Evolutionary conservation across 2,797 vertebrate genomes (phyloP).

Genomic region (Chromis chromis): DNA sequence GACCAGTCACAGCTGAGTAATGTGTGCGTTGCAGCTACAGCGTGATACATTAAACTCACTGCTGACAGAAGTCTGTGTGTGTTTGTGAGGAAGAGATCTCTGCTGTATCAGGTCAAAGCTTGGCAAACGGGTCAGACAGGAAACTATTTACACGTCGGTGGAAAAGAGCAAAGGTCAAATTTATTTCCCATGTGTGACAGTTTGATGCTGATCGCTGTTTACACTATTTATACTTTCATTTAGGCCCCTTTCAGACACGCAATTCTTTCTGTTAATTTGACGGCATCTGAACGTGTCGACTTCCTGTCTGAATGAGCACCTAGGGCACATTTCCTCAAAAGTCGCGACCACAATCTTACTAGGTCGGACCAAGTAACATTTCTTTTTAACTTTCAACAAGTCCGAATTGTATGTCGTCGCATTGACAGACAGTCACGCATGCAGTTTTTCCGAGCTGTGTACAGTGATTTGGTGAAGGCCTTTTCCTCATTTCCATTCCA

Average conservation of each 20-base stretch:
- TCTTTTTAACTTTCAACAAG: too few relatives aligned
- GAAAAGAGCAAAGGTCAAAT: conserved; percentile 2
- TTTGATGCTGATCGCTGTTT: not conserved
- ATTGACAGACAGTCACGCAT: too few relatives aligned
- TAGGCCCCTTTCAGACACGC: not conserved
- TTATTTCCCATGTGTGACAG: not conserved
- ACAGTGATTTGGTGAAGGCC: too few relatives aligned
- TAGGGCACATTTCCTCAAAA: too few relatives aligned
- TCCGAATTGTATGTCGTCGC: too few relatives aligned
- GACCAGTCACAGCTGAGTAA: conserved; percentile 18
- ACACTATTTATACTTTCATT: not conserved
- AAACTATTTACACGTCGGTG: conserved; percentile 1
- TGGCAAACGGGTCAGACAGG: conserved; percentile 26
- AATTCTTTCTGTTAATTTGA: too few relatives aligned
- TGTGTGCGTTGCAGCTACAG: conserved; percentile 8
- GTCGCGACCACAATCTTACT: too few relatives aligned
- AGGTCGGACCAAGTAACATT: too few relatives aligned
- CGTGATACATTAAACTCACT: conserved; percentile 25
- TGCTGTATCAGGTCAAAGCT: conserved; percentile 17
- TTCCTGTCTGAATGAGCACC: too few relatives aligned
- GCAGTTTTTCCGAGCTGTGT: too few relatives aligned
- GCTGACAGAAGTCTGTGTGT: not conserved
- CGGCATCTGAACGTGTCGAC: too few relatives aligned
- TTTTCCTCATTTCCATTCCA: too few relatives aligned
- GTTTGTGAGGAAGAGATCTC: not conserved